phyloP scores from a whole-genome alignment of 2,797 vertebrate genomes.

The Florisuga fusca region DNA sequence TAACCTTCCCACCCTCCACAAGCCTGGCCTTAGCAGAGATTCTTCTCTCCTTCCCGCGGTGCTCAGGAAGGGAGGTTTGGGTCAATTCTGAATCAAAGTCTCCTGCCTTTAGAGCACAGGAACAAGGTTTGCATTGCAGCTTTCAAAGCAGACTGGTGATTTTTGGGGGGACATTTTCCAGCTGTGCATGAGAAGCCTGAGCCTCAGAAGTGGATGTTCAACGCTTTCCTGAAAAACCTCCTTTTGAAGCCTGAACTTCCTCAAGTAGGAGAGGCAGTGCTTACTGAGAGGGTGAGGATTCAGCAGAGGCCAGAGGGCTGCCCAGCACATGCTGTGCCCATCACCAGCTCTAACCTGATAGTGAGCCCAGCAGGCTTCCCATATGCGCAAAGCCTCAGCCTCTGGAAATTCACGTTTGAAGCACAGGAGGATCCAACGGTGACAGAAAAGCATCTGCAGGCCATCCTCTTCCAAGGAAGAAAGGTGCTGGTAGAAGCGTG shows the following conservation, averaged over 20 bases:
- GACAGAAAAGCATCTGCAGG: slow-evolving; percentile 97
- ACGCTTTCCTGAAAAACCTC: background rate
- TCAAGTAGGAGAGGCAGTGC: background rate
- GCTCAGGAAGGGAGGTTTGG: accelerated
- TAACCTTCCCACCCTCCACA: background rate
- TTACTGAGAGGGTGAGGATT: accelerated
- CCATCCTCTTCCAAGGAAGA: slow-evolving; percentile 91
- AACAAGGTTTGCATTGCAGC: background rate
- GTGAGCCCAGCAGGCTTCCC: slow-evolving; percentile 99
- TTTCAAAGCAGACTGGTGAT: background rate
- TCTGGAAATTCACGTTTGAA: slow-evolving; percentile 98
- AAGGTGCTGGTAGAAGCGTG: slow-evolving; percentile 92
- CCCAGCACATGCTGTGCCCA: accelerated
- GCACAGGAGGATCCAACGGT: slow-evolving; percentile 97
- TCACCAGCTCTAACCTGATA: slow-evolving; percentile 87
- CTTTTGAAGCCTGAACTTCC: background rate
- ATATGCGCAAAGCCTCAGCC: slow-evolving; percentile 93
- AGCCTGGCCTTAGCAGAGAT: accelerated
- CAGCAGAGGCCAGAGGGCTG: accelerated
- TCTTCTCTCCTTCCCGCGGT: background rate
- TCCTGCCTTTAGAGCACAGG: background rate
- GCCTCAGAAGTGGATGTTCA: background rate
- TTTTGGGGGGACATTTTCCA: background rate
- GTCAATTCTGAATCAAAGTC: background rate
- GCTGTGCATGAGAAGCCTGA: background rate